A percentile compares a stretch with the other conserved stretches of the same genome.
Conservation (phyloP, 2,113 vertebrate genomes). For the Myodes glareolus region DNA sequence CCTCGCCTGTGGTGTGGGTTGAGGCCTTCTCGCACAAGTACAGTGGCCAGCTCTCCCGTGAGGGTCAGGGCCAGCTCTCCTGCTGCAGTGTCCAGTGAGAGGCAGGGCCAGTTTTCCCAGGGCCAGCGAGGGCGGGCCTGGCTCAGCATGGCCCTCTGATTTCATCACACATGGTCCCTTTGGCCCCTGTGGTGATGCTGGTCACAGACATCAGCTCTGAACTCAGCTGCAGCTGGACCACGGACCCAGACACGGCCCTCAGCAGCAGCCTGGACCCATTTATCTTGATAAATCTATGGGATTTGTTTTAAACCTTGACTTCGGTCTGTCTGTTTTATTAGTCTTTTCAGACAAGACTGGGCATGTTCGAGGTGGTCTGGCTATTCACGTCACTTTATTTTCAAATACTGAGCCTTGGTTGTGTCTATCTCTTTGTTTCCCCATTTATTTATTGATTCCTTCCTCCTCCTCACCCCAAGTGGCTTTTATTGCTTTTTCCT, state of each 20-base stretch:
- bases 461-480: slow-evolving; percentile 24
- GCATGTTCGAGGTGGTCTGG: too few species aligned
- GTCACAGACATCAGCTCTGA: not conserved
- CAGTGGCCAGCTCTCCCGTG: not conserved
- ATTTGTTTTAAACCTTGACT: slow-evolving; percentile 28
- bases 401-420: not conserved
- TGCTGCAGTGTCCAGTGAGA: too few species aligned
- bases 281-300: not conserved
- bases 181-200: not conserved
- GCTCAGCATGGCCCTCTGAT: not conserved
- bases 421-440: slow-evolving; percentile 38
- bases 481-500: slow-evolving; percentile 60
- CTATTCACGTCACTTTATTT: slow-evolving; percentile 5
- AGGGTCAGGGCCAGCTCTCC: too few species aligned
- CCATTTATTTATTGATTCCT: not conserved
- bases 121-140: fast-evolving
- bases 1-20: too few species aligned
- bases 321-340: not conserved
- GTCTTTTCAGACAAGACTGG: not conserved
- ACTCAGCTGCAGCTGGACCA: not conserved
- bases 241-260: not conserved
- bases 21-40: not conserved
- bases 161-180: not conserved
- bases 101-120: not conserved
- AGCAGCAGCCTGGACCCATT: not conserved